Percentiles rank a stretch among this genome's conserved stretches.
Conservation (phyloP, 2,797 vertebrate genomes). For the Trematomus bernacchii region DNA sequence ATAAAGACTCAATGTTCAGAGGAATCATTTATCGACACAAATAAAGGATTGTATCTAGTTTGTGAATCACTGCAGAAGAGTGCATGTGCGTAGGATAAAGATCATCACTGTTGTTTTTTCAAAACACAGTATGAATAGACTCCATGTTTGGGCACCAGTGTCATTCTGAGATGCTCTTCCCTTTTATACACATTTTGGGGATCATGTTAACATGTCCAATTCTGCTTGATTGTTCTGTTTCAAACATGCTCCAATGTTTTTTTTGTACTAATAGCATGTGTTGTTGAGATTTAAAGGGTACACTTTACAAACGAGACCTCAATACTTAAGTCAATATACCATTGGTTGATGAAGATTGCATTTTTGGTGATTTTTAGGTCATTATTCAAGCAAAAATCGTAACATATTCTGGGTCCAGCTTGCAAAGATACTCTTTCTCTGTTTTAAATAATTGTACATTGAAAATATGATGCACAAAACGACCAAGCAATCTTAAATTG, state of each 20-base stretch:
- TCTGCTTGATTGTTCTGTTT: neutral
- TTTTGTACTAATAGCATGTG: neutral
- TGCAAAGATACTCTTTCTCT: too few relatives aligned
- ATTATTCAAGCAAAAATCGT: too few relatives aligned
- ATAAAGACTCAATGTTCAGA: slow-evolving; percentile 45
- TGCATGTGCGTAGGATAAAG: slow-evolving; percentile 28
- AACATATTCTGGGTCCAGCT: too few relatives aligned
- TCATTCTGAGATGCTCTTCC: slow-evolving; percentile 1
- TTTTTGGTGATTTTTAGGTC: neutral
- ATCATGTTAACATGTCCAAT: neutral
- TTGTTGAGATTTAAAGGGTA: neutral
- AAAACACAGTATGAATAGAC: slow-evolving; percentile 8
- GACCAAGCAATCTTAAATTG: neutral
- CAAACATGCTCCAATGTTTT: neutral
- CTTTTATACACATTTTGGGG: neutral
- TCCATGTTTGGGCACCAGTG: neutral
- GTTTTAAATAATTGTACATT: neutral
- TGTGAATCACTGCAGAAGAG: slow-evolving; percentile 32
- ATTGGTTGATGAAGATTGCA: neutral
- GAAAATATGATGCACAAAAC: neutral
- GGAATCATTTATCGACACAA: slow-evolving; percentile 42
- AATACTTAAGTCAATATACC: neutral
- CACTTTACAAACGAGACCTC: neutral
- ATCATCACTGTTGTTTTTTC: slow-evolving; percentile 19
- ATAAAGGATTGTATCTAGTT: slow-evolving; percentile 32